These are phyloP conservation scores for Drosophila mayri DNA, from an alignment of 1,140 invertebrate species.

Conservation along the genomic window DNA sequence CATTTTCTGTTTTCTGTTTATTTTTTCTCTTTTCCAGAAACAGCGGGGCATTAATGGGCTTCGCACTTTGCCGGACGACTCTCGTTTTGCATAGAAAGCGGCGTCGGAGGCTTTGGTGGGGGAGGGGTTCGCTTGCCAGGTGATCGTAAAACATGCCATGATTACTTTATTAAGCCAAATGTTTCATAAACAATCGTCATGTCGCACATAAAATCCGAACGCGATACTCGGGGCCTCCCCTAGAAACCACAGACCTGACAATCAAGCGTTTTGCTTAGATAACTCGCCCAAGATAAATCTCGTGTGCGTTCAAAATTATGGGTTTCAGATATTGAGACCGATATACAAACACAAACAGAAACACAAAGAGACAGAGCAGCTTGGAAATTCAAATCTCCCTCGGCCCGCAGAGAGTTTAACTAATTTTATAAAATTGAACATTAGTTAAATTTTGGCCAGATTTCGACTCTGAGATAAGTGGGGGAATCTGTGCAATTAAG, in stretches of 20 bases:
- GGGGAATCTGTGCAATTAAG: constrained; percentile 62
- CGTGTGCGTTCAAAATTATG: constrained; percentile 65
- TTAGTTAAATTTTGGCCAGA: constrained; percentile 74
- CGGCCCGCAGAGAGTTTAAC: constrained; percentile 55
- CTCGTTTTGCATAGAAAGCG: constrained; percentile 77
- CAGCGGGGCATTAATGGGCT: constrained; percentile 75
- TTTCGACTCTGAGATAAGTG: constrained; percentile 43
- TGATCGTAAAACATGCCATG: constrained; percentile 80
- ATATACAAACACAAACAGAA: constrained; percentile 47
- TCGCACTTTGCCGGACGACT: constrained; percentile 65
- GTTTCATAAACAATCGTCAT: constrained; percentile 81
- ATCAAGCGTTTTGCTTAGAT: constrained; percentile 77
- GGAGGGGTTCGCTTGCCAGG: constrained; percentile 25
- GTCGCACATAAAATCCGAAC: constrained; percentile 76
- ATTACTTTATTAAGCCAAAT: constrained; percentile 83
- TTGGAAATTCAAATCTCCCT: constrained; percentile 62
- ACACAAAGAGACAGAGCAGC: not conserved
- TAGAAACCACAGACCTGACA: constrained; percentile 32
- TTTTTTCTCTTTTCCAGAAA: constrained; percentile 35
- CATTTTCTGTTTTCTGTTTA: not conserved
- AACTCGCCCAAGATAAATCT: constrained; percentile 77
- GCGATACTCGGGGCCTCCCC: constrained; percentile 54
- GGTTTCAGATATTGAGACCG: constrained; percentile 64
- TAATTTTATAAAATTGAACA: constrained; percentile 76
- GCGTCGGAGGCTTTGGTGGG: constrained; percentile 17